Base-by-base conservation (phyloP, 2,113 vertebrate genomes). In the Zingel zingel region DNA sequence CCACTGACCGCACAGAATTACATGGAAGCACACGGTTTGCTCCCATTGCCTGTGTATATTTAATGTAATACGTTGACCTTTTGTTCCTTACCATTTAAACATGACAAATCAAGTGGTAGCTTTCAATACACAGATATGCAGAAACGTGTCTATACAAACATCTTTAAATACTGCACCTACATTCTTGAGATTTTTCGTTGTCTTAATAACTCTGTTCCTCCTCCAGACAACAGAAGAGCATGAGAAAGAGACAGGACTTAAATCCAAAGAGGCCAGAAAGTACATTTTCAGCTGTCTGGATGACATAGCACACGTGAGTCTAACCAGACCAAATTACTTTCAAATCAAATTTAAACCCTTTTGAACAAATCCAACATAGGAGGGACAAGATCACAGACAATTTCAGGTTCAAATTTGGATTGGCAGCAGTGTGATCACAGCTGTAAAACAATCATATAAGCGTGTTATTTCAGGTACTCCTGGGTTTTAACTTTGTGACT, bases 201-300 rank as follows among this genome's bases (percentile, higher is more conserved):
- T 21, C 9, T 33, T 48, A 2, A 39, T 58, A 2, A 59, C 73
- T 11, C 0, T 68, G 5, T 79, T 86, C 62, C 69, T 74, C 81
- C 58, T 61, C 6, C 92, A 99, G 98, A 97, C 98, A 68, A 96
- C 98, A 77, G 97, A 99, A 89, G 97, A 99, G 64, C 98, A 99
- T 0, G 98, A 99, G 90, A 95, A 96, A 73, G 98, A 99, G 94
- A 99, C 98, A 27, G 96, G 97, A 72, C 97, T 99, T 93, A 99
- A 99, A 94, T 99, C 98, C 90, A 99, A 99, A 95, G 98, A 99
- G 92, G 98, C 98, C 94, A 96, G 98, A 84, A 99, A 99, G 94
- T 99, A 99, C 93, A 98, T 99, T 95, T 99, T 99, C 94, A 98
- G 95, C 96, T 98, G 95, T 96, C 96, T 99, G 95, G 97, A 98